These are phyloP conservation scores for Drosophila fungiperda DNA, from an alignment of 2,888 invertebrate genomes.

Conservation along the genomic window DNA sequence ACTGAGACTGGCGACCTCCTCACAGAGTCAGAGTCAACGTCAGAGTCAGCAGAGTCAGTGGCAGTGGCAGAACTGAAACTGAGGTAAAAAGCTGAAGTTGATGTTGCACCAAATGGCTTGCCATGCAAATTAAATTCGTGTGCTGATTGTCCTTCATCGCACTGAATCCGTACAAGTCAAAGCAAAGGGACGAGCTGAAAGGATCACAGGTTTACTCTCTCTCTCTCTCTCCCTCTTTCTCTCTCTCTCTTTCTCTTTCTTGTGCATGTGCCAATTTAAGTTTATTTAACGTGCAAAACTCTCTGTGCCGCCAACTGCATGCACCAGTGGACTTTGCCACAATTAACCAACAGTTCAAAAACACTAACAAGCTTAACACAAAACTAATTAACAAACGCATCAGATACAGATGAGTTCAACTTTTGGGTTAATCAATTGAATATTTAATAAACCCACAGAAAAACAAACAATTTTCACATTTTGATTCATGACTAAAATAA, in stretches of 20 bases:
- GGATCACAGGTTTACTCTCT: slow-evolving; percentile 69
- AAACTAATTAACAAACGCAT: slow-evolving; percentile 24
- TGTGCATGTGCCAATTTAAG: slow-evolving; percentile 65
- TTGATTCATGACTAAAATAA: neutral
- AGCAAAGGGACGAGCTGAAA: slow-evolving; percentile 16
- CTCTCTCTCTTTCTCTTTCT: slow-evolving; percentile 1
- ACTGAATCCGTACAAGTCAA: neutral
- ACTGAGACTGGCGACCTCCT: slow-evolving; percentile 10
- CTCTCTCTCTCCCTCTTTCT: neutral
- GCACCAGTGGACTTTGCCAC: slow-evolving; percentile 28
- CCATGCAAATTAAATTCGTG: slow-evolving; percentile 78
- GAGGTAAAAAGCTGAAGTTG: slow-evolving; percentile 15
- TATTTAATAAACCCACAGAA: neutral
- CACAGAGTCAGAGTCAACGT: neutral
- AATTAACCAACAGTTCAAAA: neutral
- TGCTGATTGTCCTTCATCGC: slow-evolving; percentile 67
- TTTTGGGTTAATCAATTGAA: neutral
- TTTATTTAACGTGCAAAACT: slow-evolving; percentile 44
- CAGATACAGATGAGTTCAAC: slow-evolving; percentile 25
- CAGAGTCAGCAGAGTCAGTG: neutral
- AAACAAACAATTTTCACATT: neutral
- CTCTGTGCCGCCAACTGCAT: slow-evolving; percentile 41
- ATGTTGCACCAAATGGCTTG: slow-evolving; percentile 31
- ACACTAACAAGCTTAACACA: slow-evolving; percentile 21
- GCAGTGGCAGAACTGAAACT: neutral